These are phyloP conservation scores for Pseudorhombus dupliciocellatus DNA, from an alignment of 2,113 vertebrate species.

Conservation along the genomic window DNA sequence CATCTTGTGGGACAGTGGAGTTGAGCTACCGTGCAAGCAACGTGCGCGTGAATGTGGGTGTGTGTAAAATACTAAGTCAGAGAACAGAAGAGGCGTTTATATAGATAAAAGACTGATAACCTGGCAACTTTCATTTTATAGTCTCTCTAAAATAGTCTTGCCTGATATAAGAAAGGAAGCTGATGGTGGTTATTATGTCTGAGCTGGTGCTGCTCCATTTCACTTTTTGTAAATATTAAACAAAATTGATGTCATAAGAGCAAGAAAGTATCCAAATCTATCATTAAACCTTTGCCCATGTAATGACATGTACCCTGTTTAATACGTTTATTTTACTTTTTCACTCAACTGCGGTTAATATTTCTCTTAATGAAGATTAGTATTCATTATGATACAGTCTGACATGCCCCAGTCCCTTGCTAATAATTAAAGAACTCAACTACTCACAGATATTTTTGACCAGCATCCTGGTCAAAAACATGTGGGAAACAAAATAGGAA, in stretches of 20 bases:
- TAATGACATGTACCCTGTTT: too few species aligned
- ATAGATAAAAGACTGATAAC: background rate
- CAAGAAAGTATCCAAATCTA: too few species aligned
- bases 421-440: background rate
- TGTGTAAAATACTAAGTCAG: background rate
- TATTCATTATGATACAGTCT: too few species aligned
- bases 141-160: background rate
- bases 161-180: too few species aligned
- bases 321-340: too few species aligned
- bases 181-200: too few species aligned
- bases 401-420: background rate
- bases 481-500: background rate
- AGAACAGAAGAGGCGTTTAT: background rate
- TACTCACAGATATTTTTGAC: background rate
- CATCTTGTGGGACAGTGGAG: conserved; percentile 60
- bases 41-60: conserved; percentile 31
- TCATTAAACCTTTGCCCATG: too few species aligned
- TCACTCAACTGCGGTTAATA: too few species aligned
- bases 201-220: too few species aligned
- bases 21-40: conserved; percentile 36
- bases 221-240: too few species aligned
- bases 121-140: background rate
- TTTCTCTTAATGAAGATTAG: too few species aligned
- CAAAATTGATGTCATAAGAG: too few species aligned
- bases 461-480: background rate